Percentiles rank a stretch among this genome's conserved stretches.
Evolutionary conservation across 2,888 invertebrate genomes (phyloP).

Genomic region (Prenolepis imparis): DNA sequence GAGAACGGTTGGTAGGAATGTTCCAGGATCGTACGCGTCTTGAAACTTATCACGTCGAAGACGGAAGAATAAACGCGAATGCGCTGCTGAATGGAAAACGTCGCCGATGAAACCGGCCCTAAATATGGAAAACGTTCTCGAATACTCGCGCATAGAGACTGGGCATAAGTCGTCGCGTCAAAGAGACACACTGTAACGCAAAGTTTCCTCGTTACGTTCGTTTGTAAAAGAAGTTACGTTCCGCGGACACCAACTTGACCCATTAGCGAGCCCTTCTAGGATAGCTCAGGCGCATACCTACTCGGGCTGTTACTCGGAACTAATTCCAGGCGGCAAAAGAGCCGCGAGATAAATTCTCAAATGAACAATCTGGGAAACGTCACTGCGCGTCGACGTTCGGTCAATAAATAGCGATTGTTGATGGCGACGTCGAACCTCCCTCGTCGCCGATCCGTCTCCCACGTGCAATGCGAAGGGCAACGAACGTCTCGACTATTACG

Average conservation of each 20-base stretch:
- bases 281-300: slow-evolving; percentile 8
- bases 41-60: slow-evolving; percentile 23
- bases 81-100: not conserved
- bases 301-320: slow-evolving; percentile 50
- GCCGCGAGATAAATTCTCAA: slow-evolving; percentile 53
- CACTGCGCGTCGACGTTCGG: slow-evolving; percentile 39
- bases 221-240: slow-evolving; percentile 49
- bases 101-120: slow-evolving; percentile 14
- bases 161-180: slow-evolving; percentile 10
- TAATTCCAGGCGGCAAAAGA: slow-evolving; percentile 52
- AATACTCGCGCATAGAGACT: not conserved
- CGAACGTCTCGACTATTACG: slow-evolving; percentile 35
- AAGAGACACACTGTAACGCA: slow-evolving; percentile 33
- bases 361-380: slow-evolving; percentile 56
- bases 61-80: not conserved
- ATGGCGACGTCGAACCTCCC: slow-evolving; percentile 55
- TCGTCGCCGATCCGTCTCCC: slow-evolving; percentile 55
- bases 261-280: slow-evolving; percentile 39
- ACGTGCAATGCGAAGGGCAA: slow-evolving; percentile 49
- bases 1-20: not conserved
- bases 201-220: slow-evolving; percentile 49
- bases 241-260: slow-evolving; percentile 34
- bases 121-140: slow-evolving; percentile 36
- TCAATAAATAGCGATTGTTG: slow-evolving; percentile 65
- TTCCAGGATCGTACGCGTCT: slow-evolving; percentile 9